These are phyloP conservation scores for Syrphus vitripennis DNA, from an alignment of 2,888 invertebrate species.

Conservation along the genomic window DNA sequence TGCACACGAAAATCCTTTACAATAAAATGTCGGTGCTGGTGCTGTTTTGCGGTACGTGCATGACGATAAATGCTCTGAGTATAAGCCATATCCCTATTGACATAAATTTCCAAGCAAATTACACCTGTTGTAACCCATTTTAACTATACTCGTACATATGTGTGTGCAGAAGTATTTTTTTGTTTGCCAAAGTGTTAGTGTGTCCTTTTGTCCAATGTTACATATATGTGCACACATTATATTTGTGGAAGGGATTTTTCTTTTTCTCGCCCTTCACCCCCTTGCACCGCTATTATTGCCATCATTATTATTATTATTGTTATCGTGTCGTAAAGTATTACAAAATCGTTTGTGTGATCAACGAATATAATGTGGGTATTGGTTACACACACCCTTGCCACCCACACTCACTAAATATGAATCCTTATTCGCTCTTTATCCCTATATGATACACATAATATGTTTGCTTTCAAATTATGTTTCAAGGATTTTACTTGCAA, in stretches of 20 bases:
- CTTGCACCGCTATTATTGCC: constrained; percentile 32
- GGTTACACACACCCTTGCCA: neutral
- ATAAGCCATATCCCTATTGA: constrained; percentile 51
- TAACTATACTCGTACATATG: neutral
- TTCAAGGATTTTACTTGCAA: constrained; percentile 35
- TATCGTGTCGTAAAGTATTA: constrained; percentile 59
- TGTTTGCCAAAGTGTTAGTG: neutral
- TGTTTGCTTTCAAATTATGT: constrained; percentile 61
- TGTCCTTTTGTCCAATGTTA: constrained; percentile 27
- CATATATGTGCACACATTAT: neutral
- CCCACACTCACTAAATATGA: too few relatives aligned
- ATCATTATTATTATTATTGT: constrained; percentile 59
- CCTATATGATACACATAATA: neutral
- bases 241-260: constrained; percentile 8
- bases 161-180: neutral
- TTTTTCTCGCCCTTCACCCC: neutral
- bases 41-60: constrained; percentile 44
- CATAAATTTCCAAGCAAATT: constrained; percentile 52
- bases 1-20: constrained; percentile 44
- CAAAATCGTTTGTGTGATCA: constrained; percentile 57
- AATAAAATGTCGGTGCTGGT: constrained; percentile 38
- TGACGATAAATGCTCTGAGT: constrained; percentile 46
- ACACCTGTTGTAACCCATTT: constrained; percentile 56
- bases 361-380: constrained; percentile 25
- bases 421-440: neutral